phyloP scores from a whole-genome alignment of 2,113 vertebrate species.

The Petaurus breviceps region DNA sequence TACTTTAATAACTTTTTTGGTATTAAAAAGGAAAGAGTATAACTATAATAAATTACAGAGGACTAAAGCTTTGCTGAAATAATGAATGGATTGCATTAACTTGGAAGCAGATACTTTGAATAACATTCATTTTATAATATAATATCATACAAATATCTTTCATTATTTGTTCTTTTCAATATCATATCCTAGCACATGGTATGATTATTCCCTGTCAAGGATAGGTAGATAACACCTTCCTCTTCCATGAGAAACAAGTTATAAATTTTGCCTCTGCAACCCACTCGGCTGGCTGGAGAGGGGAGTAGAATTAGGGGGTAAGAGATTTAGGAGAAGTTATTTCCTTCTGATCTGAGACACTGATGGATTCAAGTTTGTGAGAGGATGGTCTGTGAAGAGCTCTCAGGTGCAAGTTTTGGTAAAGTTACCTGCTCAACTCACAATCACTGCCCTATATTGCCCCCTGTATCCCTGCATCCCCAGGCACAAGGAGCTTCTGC shows the following conservation, averaged over 20 bases:
- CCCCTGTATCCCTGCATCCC: not conserved
- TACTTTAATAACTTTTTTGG: conserved; percentile 98
- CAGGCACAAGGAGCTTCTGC: not conserved
- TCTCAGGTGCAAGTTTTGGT: not conserved
- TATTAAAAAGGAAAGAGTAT: conserved; percentile 98
- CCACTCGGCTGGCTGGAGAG: conserved; percentile 79
- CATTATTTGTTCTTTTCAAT: conserved; percentile 89
- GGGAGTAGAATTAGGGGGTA: not conserved
- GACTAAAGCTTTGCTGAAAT: conserved; percentile 95
- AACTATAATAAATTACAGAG: conserved; percentile 99
- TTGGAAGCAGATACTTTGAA: conserved; percentile 98
- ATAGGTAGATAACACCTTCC: conserved; percentile 84
- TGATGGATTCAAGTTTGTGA: not conserved
- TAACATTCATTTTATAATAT: conserved; percentile 99
- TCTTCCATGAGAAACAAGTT: conserved; percentile 82
- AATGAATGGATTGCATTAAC: conserved; percentile 99
- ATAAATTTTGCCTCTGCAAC: conserved; percentile 79
- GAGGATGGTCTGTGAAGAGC: not conserved
- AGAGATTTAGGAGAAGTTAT: not conserved
- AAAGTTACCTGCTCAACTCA: not conserved
- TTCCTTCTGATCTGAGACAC: not conserved
- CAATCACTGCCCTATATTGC: not conserved
- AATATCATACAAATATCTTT: conserved; percentile 99
- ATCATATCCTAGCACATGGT: conserved; percentile 90
- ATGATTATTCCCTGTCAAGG: conserved; percentile 89